A percentile compares a stretch with the other conserved stretches of the same genome.
phyloP scores from a whole-genome alignment of 2,888 invertebrate genomes.

The Euplagia quadripunctaria region DNA sequence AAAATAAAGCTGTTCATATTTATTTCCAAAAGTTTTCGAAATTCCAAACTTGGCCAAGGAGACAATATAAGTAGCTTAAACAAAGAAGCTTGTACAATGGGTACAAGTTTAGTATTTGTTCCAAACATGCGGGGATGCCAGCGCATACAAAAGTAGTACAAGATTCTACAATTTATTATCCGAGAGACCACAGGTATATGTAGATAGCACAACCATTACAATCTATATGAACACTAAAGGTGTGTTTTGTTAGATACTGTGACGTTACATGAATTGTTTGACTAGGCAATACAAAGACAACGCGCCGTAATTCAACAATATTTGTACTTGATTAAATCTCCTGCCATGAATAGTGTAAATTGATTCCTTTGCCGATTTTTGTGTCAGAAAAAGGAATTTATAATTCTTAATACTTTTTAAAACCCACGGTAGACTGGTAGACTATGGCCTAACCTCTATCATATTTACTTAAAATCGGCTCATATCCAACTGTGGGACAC shows the following conservation, averaged over 20 bases:
- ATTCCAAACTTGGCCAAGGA: not conserved
- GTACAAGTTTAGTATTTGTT: conserved; percentile 5
- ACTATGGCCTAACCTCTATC: no score
- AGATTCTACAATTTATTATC: not conserved
- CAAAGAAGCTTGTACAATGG: conserved; percentile 1
- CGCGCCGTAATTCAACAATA: not conserved
- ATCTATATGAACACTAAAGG: not conserved
- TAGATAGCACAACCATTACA: not conserved
- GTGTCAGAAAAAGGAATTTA: no score
- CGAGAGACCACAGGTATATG: not conserved
- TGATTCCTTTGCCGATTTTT: no score
- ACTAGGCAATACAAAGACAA: not conserved
- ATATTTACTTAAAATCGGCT: no score
- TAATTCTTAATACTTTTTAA: no score
- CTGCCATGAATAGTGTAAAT: not conserved
- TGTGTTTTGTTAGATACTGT: not conserved
- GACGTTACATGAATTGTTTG: not conserved
- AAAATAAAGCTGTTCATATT: not conserved
- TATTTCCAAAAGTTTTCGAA: not conserved
- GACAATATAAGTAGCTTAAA: conserved; percentile 3
- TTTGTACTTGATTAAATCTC: not conserved
- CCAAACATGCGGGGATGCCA: not conserved
- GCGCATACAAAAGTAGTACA: not conserved
- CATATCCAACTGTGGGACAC: no score
- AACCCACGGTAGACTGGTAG: no score